These are phyloP conservation scores for Mimumesa dahlbomi DNA, from an alignment of 2,888 invertebrate genomes.

Conservation along the genomic window DNA sequence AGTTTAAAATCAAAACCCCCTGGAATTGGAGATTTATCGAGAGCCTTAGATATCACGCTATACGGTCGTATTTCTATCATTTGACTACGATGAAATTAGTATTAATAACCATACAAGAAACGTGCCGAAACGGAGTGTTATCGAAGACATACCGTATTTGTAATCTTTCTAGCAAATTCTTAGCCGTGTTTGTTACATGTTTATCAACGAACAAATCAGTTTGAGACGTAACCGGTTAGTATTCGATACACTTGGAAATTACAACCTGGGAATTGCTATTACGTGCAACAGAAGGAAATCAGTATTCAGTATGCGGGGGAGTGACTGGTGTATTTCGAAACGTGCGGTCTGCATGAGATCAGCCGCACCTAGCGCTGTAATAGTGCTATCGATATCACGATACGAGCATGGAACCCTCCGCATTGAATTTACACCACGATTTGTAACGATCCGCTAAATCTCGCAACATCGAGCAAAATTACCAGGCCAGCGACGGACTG, in stretches of 20 bases:
- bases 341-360: background rate
- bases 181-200: background rate
- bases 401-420: background rate
- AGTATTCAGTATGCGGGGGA: background rate
- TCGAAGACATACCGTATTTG: no score
- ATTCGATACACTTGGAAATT: background rate
- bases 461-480: background rate
- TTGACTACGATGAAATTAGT: no score
- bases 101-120: no score
- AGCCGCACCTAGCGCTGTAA: background rate
- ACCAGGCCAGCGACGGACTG: no score
- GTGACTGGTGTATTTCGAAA: background rate
- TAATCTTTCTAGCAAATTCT: no score
- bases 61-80: no score
- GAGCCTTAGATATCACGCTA: no score
- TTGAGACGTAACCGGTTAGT: background rate
- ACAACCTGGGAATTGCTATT: background rate
- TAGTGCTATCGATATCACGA: background rate
- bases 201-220: background rate
- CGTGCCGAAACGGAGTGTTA: no score
- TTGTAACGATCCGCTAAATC: background rate
- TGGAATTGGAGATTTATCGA: no score
- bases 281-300: background rate
- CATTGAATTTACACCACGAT: background rate
- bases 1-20: no score